These are phyloP conservation scores for Forbesichthys agassizii DNA, from an alignment of 2,113 vertebrate species.

Conservation along the genomic window DNA sequence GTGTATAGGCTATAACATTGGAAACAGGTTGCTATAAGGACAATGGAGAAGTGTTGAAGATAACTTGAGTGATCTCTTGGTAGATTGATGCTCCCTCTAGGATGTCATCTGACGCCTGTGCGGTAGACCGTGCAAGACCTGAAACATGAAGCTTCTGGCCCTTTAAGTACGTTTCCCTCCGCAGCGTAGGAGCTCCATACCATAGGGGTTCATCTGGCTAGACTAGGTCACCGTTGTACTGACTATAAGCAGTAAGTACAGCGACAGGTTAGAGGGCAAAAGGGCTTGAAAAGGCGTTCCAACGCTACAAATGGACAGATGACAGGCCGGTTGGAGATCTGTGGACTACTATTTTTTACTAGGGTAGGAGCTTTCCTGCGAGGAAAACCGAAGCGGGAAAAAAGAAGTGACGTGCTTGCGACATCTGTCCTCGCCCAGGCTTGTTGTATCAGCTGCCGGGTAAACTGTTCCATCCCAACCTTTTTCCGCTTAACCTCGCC, in stretches of 20 bases:
- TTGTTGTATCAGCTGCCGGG: conserved; percentile 62
- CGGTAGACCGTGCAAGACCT: conserved; percentile 18
- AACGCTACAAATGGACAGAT: conserved; percentile 49
- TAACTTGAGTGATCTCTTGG: conserved; percentile 46
- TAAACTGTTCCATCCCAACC: conserved; percentile 54
- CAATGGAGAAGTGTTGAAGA: not conserved
- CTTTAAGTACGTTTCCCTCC: conserved; percentile 73
- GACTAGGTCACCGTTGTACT: conserved; percentile 35
- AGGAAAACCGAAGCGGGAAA: conserved; percentile 34
- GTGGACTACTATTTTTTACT: conserved; percentile 30
- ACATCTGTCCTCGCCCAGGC: conserved; percentile 62
- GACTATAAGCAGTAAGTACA: conserved; percentile 15
- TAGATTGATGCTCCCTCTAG: conserved; percentile 30
- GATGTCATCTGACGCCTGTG: conserved; percentile 56
- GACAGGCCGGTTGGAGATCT: conserved; percentile 44
- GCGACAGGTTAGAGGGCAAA: conserved; percentile 23
- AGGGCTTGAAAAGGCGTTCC: conserved; percentile 20
- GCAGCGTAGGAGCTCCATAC: conserved; percentile 48
- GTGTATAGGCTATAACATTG: not conserved
- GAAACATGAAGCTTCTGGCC: conserved; percentile 60
- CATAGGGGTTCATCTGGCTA: conserved; percentile 51
- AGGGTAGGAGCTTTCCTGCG: not conserved
- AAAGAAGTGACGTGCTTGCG: conserved; percentile 39
- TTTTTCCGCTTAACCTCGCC: conserved; percentile 27
- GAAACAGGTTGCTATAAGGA: conserved; percentile 11